Evolutionary conservation across 2,888 invertebrate species (phyloP).

Genomic region (Bembecia ichneumoniformis): DNA sequence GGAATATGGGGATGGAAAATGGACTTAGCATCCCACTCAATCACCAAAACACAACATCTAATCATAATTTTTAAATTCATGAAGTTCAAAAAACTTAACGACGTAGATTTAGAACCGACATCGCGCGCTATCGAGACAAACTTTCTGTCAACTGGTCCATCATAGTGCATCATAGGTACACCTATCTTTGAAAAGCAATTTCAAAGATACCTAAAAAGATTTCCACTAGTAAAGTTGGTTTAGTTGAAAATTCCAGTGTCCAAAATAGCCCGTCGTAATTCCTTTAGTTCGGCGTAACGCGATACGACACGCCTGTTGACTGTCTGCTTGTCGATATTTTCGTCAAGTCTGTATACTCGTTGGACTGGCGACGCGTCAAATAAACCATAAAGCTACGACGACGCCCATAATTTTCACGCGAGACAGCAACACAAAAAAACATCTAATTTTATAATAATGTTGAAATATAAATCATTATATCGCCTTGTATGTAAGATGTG

Average conservation of each 20-base stretch:
- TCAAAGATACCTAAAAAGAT: no score
- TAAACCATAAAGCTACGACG: constrained; percentile 37
- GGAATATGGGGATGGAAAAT: no score
- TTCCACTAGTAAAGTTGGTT: background rate
- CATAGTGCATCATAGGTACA: no score
- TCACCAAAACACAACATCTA: no score
- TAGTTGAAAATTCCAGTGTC: constrained; percentile 16
- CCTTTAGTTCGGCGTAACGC: constrained; percentile 43
- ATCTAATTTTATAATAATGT: constrained; percentile 1
- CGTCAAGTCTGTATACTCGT: constrained; percentile 38
- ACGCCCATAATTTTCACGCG: constrained; percentile 17
- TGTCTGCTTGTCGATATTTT: constrained; percentile 59
- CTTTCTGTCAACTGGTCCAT: no score
- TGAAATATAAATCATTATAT: constrained; percentile 14
- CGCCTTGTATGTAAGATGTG: constrained; percentile 27
- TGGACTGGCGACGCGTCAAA: constrained; percentile 38
- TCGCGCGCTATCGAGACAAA: no score
- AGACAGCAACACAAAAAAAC: constrained; percentile 12
- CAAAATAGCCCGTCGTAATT: constrained; percentile 41
- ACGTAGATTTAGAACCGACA: no score
- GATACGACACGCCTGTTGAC: constrained; percentile 48
- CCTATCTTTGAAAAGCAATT: no score
- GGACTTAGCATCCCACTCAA: no score
- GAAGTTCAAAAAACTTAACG: no score
- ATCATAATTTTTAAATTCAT: no score